Percentiles rank a stretch among this genome's conserved stretches.
These are phyloP conservation scores for Odontesthes bonariensis DNA, from an alignment of 2,113 vertebrate species.

Conservation along the genomic window DNA sequence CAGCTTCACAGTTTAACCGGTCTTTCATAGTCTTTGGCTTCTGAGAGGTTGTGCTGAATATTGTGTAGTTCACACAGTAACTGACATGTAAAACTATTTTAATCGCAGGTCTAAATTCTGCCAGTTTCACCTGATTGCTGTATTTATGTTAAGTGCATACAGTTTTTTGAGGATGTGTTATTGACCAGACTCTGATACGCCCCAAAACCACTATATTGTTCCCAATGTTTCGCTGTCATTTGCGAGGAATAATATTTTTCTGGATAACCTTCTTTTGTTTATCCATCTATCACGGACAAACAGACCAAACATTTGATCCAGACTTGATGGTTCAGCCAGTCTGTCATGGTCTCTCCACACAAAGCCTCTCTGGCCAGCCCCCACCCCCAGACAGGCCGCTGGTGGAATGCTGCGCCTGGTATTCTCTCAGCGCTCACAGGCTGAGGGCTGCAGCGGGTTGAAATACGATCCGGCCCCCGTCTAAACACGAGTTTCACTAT, in stretches of 20 bases:
- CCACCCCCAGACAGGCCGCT: constrained; percentile 64
- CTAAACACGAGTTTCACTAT: constrained; percentile 67
- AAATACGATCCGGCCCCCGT: constrained; percentile 75
- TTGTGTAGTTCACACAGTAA: background rate
- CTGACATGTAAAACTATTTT: background rate
- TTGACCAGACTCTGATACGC: background rate
- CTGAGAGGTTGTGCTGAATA: background rate
- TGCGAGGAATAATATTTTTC: constrained; percentile 2
- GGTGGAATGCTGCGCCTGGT: constrained; percentile 79
- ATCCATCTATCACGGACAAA: constrained; percentile 44
- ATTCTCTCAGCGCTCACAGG: constrained; percentile 63
- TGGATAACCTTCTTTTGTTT: constrained; percentile 33
- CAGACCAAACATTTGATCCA: constrained; percentile 37
- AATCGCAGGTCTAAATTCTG: background rate
- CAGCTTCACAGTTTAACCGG: no score
- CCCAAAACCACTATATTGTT: background rate
- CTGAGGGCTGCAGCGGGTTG: constrained; percentile 58
- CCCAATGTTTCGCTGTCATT: background rate
- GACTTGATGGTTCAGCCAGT: constrained; percentile 44
- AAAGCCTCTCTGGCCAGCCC: constrained; percentile 61
- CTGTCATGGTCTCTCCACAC: constrained; percentile 56
- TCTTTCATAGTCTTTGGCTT: no score
- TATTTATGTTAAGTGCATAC: background rate
- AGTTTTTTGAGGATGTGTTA: background rate
- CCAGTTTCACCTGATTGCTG: background rate